A percentile compares a stretch with the other conserved stretches of the same genome.
phyloP scores from a whole-genome alignment of 2,888 invertebrate genomes.

The Odontomyia ornata region DNA sequence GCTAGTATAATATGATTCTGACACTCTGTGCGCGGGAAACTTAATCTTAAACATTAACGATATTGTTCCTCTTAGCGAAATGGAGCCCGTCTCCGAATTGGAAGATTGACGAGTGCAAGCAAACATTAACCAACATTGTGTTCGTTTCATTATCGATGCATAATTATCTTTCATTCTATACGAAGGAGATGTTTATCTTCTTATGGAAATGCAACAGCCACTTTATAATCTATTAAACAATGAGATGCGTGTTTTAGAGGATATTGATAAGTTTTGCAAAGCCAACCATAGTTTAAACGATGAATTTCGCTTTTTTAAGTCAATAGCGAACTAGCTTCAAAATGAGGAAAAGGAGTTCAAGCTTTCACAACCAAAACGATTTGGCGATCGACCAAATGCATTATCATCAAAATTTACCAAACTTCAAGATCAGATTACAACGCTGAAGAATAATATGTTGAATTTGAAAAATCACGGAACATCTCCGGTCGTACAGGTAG shows the following conservation, averaged over 20 bases:
- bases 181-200: constrained; percentile 71
- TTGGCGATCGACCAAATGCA: constrained; percentile 57
- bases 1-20: no score
- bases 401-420: constrained; percentile 35
- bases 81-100: constrained; percentile 13
- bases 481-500: not conserved
- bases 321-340: constrained; percentile 53
- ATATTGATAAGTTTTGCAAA: constrained; percentile 53
- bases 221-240: constrained; percentile 65
- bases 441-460: constrained; percentile 8
- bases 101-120: constrained; percentile 30
- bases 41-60: constrained; percentile 45
- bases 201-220: constrained; percentile 76
- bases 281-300: constrained; percentile 46
- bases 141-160: constrained; percentile 69
- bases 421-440: not conserved
- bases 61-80: constrained; percentile 8
- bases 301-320: constrained; percentile 52
- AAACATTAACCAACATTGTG: not conserved
- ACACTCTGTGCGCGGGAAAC: constrained; percentile 69
- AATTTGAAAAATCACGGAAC: not conserved
- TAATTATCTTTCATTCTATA: constrained; percentile 78
- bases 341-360: constrained; percentile 53
- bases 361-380: constrained; percentile 53
- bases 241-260: constrained; percentile 54